Conservation (phyloP, 2,113 vertebrate genomes). For the Perca flavescens region DNA sequence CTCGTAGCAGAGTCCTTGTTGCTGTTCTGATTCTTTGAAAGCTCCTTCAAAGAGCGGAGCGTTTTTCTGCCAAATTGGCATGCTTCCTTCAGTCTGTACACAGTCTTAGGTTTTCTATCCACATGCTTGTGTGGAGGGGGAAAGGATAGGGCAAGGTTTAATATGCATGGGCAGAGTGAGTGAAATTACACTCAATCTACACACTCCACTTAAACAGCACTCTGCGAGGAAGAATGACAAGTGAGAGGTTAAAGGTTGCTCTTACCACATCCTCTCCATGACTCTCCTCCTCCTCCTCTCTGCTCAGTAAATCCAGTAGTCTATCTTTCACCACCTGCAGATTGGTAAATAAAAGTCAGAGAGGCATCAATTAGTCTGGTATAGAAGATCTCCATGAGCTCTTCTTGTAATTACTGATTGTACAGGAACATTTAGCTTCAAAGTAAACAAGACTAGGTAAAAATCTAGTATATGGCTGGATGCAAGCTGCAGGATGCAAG, state of each 20-base stretch:
- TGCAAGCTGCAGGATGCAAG: constrained; percentile 9
- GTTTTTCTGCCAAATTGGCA: constrained; percentile 19
- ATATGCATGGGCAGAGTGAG: constrained; percentile 26
- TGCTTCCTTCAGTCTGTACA: not conserved
- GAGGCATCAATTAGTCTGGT: not conserved
- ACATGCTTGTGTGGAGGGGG: not conserved
- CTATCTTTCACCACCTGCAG: constrained; percentile 95
- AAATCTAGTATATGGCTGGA: no score
- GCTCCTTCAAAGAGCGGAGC: constrained; percentile 12
- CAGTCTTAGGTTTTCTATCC: not conserved
- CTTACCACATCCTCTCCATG: constrained; percentile 95
- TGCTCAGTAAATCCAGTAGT: constrained; percentile 92
- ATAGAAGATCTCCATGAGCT: not conserved
- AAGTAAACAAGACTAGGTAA: not conserved
- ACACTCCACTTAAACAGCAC: not conserved
- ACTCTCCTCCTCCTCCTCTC: constrained; percentile 96
- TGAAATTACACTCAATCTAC: constrained; percentile 24
- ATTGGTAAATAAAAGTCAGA: constrained; percentile 35
- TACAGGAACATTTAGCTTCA: constrained; percentile 11
- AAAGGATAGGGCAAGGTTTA: not conserved
- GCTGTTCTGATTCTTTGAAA: not conserved
- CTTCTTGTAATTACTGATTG: constrained; percentile 16
- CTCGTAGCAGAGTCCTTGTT: not conserved
- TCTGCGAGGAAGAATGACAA: constrained; percentile 8
- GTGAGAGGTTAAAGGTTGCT: constrained; percentile 10